Evolutionary conservation across 2,113 vertebrate genomes (phyloP).

Genomic region (Silurus asotus): DNA sequence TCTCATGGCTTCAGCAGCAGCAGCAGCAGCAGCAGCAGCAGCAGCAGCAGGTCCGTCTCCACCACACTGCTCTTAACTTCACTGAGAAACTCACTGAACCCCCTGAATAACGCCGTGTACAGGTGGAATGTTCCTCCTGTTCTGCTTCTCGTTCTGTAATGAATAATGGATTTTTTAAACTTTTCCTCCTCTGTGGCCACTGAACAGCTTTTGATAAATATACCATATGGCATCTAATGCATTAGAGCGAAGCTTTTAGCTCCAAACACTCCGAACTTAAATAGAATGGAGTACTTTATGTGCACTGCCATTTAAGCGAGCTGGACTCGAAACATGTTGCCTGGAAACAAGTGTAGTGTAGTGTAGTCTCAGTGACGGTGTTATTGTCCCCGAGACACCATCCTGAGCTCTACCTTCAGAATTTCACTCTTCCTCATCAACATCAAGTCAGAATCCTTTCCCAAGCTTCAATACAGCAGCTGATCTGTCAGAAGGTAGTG

Average conservation of each 20-base stretch:
- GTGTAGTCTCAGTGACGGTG: neutral
- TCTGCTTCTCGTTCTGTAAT: neutral
- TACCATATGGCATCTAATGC: conserved; percentile 12
- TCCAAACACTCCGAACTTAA: conserved; percentile 18
- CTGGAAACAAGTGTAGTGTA: conserved; percentile 28
- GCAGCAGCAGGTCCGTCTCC: neutral
- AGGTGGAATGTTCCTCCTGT: neutral
- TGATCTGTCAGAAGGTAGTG: neutral
- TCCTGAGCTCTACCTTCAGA: neutral
- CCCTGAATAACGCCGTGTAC: neutral
- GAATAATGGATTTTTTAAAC: conserved; percentile 9
- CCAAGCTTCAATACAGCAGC: neutral
- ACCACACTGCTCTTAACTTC: neutral
- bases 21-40: neutral
- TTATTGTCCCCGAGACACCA: conserved; percentile 6
- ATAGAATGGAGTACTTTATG: conserved; percentile 4
- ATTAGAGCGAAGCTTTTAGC: conserved; percentile 2
- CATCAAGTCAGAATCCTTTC: neutral
- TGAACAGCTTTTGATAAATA: conserved; percentile 3
- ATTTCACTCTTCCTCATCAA: neutral
- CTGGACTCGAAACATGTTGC: conserved; percentile 24
- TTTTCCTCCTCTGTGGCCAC: neutral
- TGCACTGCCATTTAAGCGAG: neutral
- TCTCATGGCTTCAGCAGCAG: neutral
- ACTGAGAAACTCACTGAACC: neutral